Percentiles rank a stretch among this genome's conserved stretches.
These are phyloP conservation scores for Actias luna DNA, from an alignment of 2,888 invertebrate species.

Conservation along the genomic window DNA sequence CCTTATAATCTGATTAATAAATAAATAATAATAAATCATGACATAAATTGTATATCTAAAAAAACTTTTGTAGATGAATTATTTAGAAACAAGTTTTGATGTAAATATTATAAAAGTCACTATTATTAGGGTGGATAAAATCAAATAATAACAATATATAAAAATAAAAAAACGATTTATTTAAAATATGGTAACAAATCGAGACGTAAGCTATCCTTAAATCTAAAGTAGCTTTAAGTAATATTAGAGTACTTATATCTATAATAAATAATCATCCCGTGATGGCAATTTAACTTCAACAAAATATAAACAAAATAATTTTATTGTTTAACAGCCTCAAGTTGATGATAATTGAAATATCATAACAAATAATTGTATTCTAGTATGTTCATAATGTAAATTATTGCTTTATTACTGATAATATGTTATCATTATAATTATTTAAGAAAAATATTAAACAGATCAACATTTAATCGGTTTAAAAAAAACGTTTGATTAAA, in stretches of 20 bases:
- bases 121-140: no score
- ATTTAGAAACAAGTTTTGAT: no score
- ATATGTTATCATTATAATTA: not conserved
- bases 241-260: conserved; percentile 42
- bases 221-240: conserved; percentile 28
- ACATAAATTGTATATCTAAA: no score
- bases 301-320: conserved; percentile 25
- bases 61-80: no score
- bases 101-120: no score
- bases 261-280: conserved; percentile 64
- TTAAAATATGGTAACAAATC: conserved; percentile 57
- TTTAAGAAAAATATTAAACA: not conserved
- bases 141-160: not conserved
- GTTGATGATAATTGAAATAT: conserved; percentile 8
- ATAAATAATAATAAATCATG: no score
- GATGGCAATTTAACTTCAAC: conserved; percentile 44
- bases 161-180: conserved; percentile 30
- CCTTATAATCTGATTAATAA: no score
- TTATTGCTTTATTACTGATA: not conserved
- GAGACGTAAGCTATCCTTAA: conserved; percentile 33
- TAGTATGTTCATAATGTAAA: conserved; percentile 2
- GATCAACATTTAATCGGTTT: no score
- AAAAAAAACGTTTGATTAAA: not conserved
- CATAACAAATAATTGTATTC: not conserved
- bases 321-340: conserved; percentile 30